Evolutionary conservation across 2,888 invertebrate genomes (phyloP).

Genomic region (Drepanosiphum platanoidis): DNA sequence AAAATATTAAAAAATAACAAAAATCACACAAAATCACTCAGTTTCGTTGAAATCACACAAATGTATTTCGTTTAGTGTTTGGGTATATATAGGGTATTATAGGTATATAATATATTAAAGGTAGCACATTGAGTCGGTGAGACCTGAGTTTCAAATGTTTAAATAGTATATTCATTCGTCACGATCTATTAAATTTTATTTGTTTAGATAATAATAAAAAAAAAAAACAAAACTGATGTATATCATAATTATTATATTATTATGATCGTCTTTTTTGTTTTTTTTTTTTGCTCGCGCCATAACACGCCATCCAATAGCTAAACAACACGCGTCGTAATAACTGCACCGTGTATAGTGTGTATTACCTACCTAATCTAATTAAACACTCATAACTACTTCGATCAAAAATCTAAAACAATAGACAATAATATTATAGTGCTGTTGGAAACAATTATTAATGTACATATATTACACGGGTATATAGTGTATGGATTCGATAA

Average conservation of each 20-base stretch:
- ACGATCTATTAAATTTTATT: neutral
- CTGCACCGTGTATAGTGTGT: neutral
- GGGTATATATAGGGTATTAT: too few relatives aligned
- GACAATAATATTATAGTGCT: neutral
- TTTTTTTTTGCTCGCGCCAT: neutral
- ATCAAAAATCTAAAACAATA: neutral
- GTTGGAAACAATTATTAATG: neutral
- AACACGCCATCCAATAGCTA: neutral
- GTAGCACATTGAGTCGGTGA: too few relatives aligned
- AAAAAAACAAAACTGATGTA: neutral
- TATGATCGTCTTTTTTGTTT: neutral
- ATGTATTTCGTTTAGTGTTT: too few relatives aligned
- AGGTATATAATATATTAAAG: too few relatives aligned
- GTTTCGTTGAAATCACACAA: too few relatives aligned
- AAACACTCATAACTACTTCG: too few relatives aligned
- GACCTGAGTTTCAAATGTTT: too few relatives aligned
- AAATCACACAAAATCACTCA: too few relatives aligned
- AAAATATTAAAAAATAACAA: too few relatives aligned
- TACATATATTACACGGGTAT: too few relatives aligned
- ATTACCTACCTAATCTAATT: too few relatives aligned
- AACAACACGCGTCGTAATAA: neutral
- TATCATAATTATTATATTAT: neutral
- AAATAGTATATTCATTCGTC: neutral
- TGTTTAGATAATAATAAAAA: too few relatives aligned
- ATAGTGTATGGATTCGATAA: constrained; percentile 4